Evolutionary conservation across 2,888 invertebrate genomes (phyloP), one percentile per base, ranked within the genome.

Genomic region (Phyllotreta cruciferae): DNA sequence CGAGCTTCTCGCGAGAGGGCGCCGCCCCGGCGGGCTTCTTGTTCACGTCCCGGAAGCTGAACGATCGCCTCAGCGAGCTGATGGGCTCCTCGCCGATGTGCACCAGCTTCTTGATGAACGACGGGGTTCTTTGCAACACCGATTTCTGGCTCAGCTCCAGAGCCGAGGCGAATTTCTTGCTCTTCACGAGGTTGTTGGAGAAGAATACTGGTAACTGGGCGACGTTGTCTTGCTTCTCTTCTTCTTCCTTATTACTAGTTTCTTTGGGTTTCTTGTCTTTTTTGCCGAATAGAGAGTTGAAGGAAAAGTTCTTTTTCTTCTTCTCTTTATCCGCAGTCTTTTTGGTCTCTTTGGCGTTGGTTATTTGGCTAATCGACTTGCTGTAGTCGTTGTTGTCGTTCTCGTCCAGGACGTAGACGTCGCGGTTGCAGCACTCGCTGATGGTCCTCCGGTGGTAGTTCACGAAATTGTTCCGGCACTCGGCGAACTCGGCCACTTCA

Each of bases 11-110:
- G 34, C 75, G 71, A 0, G 69, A 60, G 9, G 71, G 71, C 37
- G 73, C 74, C 62, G 73, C 74, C 39, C 75, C 75, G 14, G 73
- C 75, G 14, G 73, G 68, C 45, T 75, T 77, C 62, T 75, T 75
- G 36, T 69, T 72, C 10, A 79, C 63, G 60, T 80, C 80, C 8
- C 80, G 72, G 47, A 81, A 78, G 66, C 81, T 81, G 41, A 81
- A 69, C 34, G 80, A 79, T 10, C 81, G 70, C 61, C 75, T 78
- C 8, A 82, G 68, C 34, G 77, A 74, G 36, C 67, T 74, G 6
- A 77, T 74, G 0, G 78, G 76, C 9, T 79, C 79, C 42, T 78
- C 77, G 6, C 75, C 70, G 8, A 80, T 71, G 54, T 73, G 70
- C 4, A 78, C 69, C 7, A 77, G 68, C 66, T 77, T 79, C 68